Base-by-base conservation (phyloP, 23 tunicate genomes). In the Oikopleura albicans region DNA sequence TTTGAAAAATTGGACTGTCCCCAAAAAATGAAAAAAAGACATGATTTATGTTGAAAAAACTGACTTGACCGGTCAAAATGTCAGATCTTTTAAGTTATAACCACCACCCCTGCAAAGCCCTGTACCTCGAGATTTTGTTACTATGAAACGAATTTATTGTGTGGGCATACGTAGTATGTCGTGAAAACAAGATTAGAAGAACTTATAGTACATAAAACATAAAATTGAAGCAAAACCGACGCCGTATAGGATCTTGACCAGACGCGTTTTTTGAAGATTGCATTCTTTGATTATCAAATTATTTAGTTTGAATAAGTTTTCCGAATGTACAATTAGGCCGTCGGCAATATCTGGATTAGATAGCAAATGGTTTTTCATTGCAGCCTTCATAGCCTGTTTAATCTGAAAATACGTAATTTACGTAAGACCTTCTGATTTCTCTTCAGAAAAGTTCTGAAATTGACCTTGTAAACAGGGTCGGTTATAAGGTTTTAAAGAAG, bases 231-330 rank as follows among this genome's bases (percentile, higher is more conserved):
- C 12, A 49, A 49, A 49, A 22, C 63, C 12, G 22, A 49, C 63
- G 63, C 16, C 63, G 22, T 22, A 49, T 49, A 49, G 12, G 16
- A 49, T 49, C 22, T 49, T 49, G 63, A 49, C 12, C 16, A 49
- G 22, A 12, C 63, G 12, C 22, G 63, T 49, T 22, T 49, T 49
- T 49, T 49, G 63, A 22, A 71, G 33, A 16, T 71, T 29, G 35
- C 79, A 71, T 71, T 71, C 79, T 71, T 71, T 27, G 79, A 71
- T 71, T 22, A 71, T 71, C 79, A 12, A 12, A 29, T 71, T 71
- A 29, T 71, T 71, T 4, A 71, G 33, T 12, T 29, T 16, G 35
- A 71, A 71, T 37, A 71, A 2, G 31, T 71, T 71, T 29, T 71
- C 36, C 33, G 79, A 71, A 29, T 71, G 79, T 22, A 29, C 36